These are phyloP conservation scores for Phyllotreta striolata DNA, from an alignment of 2,888 invertebrate species.

Conservation along the genomic window DNA sequence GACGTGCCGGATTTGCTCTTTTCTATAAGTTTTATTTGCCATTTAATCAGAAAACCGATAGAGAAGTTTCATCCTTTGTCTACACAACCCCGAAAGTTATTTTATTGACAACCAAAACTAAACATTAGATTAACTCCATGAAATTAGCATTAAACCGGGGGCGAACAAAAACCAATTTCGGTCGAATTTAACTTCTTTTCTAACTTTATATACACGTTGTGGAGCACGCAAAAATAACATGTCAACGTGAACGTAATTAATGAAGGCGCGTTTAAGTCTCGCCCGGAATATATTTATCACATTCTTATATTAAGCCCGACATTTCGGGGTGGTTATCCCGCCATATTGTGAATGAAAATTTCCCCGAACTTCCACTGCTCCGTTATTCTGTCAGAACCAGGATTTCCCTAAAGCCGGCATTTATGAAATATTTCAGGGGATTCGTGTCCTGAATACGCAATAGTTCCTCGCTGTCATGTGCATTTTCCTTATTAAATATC, in stretches of 20 bases:
- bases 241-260: slow-evolving; percentile 23
- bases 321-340: slow-evolving; percentile 22
- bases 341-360: slow-evolving; percentile 32
- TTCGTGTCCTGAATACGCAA: slow-evolving; percentile 50
- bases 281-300: slow-evolving; percentile 36
- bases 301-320: slow-evolving; percentile 32
- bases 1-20: slow-evolving; percentile 21
- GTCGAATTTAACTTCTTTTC: too few relatives aligned
- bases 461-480: slow-evolving; percentile 38
- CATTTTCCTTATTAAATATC: slow-evolving; percentile 45
- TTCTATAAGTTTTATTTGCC: slow-evolving; percentile 24
- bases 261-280: slow-evolving; percentile 32
- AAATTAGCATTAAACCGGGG: too few relatives aligned
- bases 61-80: slow-evolving; percentile 23
- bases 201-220: too few relatives aligned
- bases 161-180: too few relatives aligned
- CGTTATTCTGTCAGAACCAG: slow-evolving; percentile 38
- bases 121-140: too few relatives aligned
- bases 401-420: slow-evolving; percentile 50
- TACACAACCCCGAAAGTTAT: slow-evolving; percentile 14
- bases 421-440: slow-evolving; percentile 54
- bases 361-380: slow-evolving; percentile 24
- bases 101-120: slow-evolving; percentile 16
- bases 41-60: slow-evolving; percentile 26
- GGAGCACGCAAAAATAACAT: too few relatives aligned